These are phyloP conservation scores for Sterrhoptilus dennistouni DNA, from an alignment of 2,113 vertebrate species.

Conservation along the genomic window DNA sequence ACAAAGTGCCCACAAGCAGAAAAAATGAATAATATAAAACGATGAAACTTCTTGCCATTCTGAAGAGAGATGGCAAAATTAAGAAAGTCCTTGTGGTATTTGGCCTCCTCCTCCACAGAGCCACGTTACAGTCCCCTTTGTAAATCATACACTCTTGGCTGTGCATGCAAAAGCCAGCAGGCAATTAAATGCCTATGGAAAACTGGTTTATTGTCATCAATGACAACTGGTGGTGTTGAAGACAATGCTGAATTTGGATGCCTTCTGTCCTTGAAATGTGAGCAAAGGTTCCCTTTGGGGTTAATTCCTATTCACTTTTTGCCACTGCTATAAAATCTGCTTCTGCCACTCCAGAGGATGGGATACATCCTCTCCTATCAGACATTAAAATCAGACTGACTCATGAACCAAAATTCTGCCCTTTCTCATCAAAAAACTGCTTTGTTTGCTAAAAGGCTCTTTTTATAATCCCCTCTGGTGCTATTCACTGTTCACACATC, in stretches of 20 bases:
- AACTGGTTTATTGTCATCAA: not conserved
- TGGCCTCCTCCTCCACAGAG: not conserved
- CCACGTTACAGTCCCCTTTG: fast-evolving
- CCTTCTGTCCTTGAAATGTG: not conserved
- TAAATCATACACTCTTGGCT: not conserved
- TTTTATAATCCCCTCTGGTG: not conserved
- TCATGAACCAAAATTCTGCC: not conserved
- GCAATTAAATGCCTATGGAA: not conserved
- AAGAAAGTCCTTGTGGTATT: not conserved
- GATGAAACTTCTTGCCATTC: not conserved
- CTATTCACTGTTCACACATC: fast-evolving
- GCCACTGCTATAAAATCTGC: not conserved
- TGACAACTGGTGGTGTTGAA: not conserved
- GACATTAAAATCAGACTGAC: not conserved
- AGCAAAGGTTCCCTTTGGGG: not conserved
- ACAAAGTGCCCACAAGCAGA: not conserved
- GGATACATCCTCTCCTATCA: not conserved
- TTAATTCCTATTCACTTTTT: not conserved
- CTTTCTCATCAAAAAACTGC: not conserved
- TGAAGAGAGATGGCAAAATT: not conserved
- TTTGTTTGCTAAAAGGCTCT: not conserved
- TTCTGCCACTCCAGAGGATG: not conserved
- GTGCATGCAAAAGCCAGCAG: not conserved
- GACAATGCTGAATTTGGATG: not conserved
- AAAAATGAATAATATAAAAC: not conserved